Base-by-base conservation (phyloP, 2,113 vertebrate species). In the Ochotona princeps region DNA sequence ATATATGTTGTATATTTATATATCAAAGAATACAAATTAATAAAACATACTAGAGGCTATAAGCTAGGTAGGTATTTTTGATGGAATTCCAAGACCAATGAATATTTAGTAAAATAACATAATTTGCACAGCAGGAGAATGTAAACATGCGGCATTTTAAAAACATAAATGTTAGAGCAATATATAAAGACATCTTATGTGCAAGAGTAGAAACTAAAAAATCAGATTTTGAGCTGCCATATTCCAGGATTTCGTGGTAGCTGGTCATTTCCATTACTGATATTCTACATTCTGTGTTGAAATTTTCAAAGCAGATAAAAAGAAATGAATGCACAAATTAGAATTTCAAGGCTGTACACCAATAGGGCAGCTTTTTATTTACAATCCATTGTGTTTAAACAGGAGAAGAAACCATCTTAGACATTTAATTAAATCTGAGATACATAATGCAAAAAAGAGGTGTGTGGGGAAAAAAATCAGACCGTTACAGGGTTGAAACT, bases 291-390 rank as follows among this genome's bases (percentile, higher is more conserved):
- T 44, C 38, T 44, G 44, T 94, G 78, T 95, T 96, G 84, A 94
- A 96, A 95, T 96, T 96, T 83, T 95, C 65, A 93, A 83, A 74
- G 65, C 96, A 75, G 95, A 2, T 81, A 89, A 25, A 0, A 81
- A 49, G 88, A n/a, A 95, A 92, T 61, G 81, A 84, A 95, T 87
- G 97, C 96, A 13, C 76, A 96, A 91, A n/a, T n/a, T 92, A 81
- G 60, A 85, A 96, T 89, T 44, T 85, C 57, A 95, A 85, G 3
- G 47, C 60, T 96, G 81, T 96, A 97, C 96, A 95, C 96, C 94
- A 96, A n/a, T 20, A 5, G 70, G 17, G 63, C 25, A 91, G 44
- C 4, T 60, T 47, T 78, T 0, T 61, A 81, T n/a, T 89, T 92
- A 7, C 10, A 89, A 28, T 91, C 79, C 93, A 73, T 87, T 95